Percentiles rank a stretch among this genome's conserved stretches.
Evolutionary conservation across 2,797 vertebrate genomes (phyloP).

Genomic region (Oryzias dopingdopingensis): DNA sequence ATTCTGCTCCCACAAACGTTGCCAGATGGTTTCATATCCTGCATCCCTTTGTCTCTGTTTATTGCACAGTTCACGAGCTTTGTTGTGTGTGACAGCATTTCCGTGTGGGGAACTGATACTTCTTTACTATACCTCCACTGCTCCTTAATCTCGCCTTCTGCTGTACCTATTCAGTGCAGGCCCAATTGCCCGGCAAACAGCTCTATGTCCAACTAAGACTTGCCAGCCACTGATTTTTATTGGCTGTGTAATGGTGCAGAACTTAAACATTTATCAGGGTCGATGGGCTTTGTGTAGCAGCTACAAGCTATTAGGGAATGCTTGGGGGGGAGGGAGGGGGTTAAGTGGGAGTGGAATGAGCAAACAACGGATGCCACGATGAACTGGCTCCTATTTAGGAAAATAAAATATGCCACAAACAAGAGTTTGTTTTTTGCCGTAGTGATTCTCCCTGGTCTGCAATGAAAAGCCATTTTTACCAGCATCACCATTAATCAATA

Average conservation of each 20-base stretch:
- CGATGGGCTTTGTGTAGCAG: conserved; percentile 64
- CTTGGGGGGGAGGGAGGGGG: conserved; percentile 20
- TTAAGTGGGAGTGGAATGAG: conserved; percentile 34
- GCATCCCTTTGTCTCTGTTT: conserved; percentile 19
- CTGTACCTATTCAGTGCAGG: conserved; percentile 46
- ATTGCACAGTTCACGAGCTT: conserved; percentile 29
- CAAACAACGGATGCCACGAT: conserved; percentile 39
- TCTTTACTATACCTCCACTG: conserved; percentile 24
- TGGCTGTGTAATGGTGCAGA: conserved; percentile 78
- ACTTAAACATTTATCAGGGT: conserved; percentile 81
- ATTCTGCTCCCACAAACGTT: conserved; percentile 41
- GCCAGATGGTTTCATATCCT: conserved; percentile 39
- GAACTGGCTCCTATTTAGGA: conserved; percentile 44
- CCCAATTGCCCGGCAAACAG: conserved; percentile 62
- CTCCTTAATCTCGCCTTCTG: conserved; percentile 36
- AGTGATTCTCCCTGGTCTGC: conserved; percentile 35
- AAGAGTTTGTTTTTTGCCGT: conserved; percentile 54
- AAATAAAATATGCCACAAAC: conserved; percentile 57
- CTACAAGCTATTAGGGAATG: conserved; percentile 64
- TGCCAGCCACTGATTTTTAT: conserved; percentile 77
- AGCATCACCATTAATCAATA: conserved; percentile 4
- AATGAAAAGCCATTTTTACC: conserved; percentile 44
- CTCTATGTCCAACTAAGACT: conserved; percentile 71
- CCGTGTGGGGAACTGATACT: conserved; percentile 33
- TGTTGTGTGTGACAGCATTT: conserved; percentile 39